A percentile compares a stretch with the other conserved stretches of the same genome.
Conservation (phyloP, 2,797 vertebrate genomes). For the Enteromius unitaeniatus region DNA sequence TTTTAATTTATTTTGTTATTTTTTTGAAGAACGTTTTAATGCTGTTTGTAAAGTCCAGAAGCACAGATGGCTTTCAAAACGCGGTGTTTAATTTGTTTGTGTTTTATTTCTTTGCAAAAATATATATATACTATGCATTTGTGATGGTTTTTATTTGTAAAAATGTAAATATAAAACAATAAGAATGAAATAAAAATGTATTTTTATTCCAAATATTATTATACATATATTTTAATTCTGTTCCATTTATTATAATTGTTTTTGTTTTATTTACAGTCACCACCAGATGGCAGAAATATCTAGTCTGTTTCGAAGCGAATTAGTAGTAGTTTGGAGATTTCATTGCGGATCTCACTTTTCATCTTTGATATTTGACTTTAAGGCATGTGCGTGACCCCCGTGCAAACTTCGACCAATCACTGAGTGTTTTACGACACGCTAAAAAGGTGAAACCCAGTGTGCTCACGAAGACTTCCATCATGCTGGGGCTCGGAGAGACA, state of each 20-base stretch:
- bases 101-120: neutral
- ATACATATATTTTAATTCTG: neutral
- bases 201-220: no score
- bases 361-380: conserved; percentile 49
- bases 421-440: conserved; percentile 86
- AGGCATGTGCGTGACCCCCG: conserved; percentile 92
- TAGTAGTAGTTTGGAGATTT: neutral
- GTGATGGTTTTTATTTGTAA: neutral
- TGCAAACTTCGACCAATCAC: conserved; percentile 91
- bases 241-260: neutral
- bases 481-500: conserved; percentile 93
- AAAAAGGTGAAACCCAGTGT: conserved; percentile 83
- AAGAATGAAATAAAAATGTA: no score
- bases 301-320: neutral
- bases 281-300: conserved; percentile 63
- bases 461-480: conserved; percentile 95
- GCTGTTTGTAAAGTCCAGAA: neutral
- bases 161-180: neutral
- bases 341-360: neutral
- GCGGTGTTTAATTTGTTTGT: neutral
- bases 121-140: neutral
- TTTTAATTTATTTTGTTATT: neutral
- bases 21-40: neutral
- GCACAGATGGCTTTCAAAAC: neutral
- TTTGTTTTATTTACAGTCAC: neutral